These are phyloP conservation scores for Parthenolecanium corni DNA, from an alignment of 2,888 invertebrate genomes.

Conservation along the genomic window DNA sequence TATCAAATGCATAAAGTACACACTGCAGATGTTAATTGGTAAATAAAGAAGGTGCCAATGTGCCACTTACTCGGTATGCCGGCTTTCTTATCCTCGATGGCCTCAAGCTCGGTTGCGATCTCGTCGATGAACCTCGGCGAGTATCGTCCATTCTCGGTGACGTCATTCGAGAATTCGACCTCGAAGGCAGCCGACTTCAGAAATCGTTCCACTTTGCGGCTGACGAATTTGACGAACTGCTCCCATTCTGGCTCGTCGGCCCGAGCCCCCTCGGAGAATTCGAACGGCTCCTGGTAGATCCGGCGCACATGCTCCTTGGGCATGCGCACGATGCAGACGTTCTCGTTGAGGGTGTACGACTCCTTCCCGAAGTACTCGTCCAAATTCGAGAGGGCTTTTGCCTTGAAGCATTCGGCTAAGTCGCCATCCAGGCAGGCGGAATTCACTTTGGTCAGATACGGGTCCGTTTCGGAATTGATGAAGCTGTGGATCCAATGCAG, in stretches of 20 bases:
- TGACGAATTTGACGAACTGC: conserved; percentile 60
- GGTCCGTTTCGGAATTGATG: conserved; percentile 59
- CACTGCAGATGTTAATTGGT: too few species aligned
- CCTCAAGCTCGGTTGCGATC: conserved; percentile 69
- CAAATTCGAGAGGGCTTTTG: conserved; percentile 60
- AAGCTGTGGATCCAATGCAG: conserved; percentile 72
- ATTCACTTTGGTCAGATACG: conserved; percentile 62
- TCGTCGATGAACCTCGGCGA: conserved; percentile 72
- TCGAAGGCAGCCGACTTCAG: conserved; percentile 66
- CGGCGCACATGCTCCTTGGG: conserved; percentile 57
- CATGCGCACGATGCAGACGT: conserved; percentile 58
- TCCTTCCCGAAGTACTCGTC: conserved; percentile 64
- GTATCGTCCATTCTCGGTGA: conserved; percentile 61
- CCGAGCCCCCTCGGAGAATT: conserved; percentile 54
- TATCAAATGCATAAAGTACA: too few species aligned
- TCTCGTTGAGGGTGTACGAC: conserved; percentile 50
- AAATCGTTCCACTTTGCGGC: conserved; percentile 64
- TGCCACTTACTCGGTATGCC: conserved; percentile 67
- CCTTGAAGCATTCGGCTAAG: conserved; percentile 75
- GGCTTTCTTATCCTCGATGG: conserved; percentile 69
- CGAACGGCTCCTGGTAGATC: conserved; percentile 57
- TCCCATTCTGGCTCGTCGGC: conserved; percentile 72
- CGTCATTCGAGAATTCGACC: conserved; percentile 58
- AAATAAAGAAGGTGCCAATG: too few species aligned
- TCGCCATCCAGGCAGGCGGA: conserved; percentile 65